Evolutionary conservation across 2,888 invertebrate genomes (phyloP), one percentile per base, ranked within the genome.

Genomic region (Chydorus sphaericus): DNA sequence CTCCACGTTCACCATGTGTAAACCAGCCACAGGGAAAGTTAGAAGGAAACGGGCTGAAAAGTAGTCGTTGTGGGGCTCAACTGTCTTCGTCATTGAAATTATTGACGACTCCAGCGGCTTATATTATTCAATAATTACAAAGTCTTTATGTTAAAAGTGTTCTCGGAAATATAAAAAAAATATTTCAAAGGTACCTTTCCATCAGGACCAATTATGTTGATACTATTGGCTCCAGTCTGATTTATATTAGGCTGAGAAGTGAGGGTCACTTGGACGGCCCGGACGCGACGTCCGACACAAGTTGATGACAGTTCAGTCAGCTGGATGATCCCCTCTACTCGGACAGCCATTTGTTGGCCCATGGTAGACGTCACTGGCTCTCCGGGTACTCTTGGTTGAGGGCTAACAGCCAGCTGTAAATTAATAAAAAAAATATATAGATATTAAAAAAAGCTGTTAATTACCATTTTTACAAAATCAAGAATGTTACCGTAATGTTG

Each of bases 1-100:
- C 66, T 89, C 88, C 7, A 91, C 81, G 0, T 81, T 82, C 29
- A 93, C 81, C 0, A 74, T 73, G 6, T 63, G 63, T 11, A 62
- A 28, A 30, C 63, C 63, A 18, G 63, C 58, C 11, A 66, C 71
- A 60, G 73, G 72, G 20, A 89, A 81, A 1, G 81, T 78, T 36
- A 96, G 75, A 52, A 96, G 73, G 70, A 94, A 93, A 69, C 90
- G 90, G 0, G 90, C 88, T 0, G 88, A 85, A 70, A 96, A 91
- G 74, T 93, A 94, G 68, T 96, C 94, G 29, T 90, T 82, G 65
- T 92, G 88, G 0, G 93, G 93, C 10, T 81, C 78, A 3, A 91
- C 90, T 0, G 82, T 85, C 69, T 91, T 89, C 29, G 81, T 82
- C 54, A 88, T 74, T 0, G 69, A 67, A 18, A 31, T 36, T 1